Conservation (phyloP, 2,888 invertebrate species). For the Diarsia rubi region DNA sequence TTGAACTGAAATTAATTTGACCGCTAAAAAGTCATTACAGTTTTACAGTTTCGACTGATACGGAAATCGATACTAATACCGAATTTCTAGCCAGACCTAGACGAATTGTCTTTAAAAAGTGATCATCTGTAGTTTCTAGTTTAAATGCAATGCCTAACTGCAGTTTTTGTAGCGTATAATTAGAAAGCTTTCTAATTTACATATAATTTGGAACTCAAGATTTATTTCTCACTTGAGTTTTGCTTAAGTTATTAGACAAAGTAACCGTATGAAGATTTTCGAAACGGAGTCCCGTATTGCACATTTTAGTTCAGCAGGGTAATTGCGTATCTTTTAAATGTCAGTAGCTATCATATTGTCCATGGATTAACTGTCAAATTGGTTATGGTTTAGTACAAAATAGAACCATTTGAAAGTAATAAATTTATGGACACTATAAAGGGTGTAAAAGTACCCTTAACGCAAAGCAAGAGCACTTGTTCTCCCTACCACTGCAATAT, state of each 20-base stretch:
- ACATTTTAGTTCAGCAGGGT: no score
- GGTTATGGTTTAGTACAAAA: no score
- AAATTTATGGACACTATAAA: no score
- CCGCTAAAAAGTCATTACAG: not conserved
- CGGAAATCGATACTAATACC: not conserved
- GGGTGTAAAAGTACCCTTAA: no score
- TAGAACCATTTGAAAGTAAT: no score
- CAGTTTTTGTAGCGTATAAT: constrained; percentile 27
- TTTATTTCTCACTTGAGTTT: not conserved
- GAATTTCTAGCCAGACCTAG: constrained; percentile 2
- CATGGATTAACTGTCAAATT: no score
- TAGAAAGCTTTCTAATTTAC: constrained; percentile 20
- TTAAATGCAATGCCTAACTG: not conserved
- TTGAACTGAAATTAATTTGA: not conserved
- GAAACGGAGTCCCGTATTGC: no score
- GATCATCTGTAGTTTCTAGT: constrained; percentile 18
- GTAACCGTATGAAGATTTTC: not conserved
- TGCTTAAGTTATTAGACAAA: not conserved
- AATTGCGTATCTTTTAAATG: no score
- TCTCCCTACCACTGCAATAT: no score
- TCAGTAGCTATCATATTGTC: no score
- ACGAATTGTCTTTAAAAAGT: constrained; percentile 21
- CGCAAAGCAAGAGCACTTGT: no score
- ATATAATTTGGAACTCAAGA: constrained; percentile 10
- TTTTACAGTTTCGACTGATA: constrained; percentile 8